Evolutionary conservation across 2,113 vertebrate species (phyloP).

Genomic region (Lophochroa leadbeateri): DNA sequence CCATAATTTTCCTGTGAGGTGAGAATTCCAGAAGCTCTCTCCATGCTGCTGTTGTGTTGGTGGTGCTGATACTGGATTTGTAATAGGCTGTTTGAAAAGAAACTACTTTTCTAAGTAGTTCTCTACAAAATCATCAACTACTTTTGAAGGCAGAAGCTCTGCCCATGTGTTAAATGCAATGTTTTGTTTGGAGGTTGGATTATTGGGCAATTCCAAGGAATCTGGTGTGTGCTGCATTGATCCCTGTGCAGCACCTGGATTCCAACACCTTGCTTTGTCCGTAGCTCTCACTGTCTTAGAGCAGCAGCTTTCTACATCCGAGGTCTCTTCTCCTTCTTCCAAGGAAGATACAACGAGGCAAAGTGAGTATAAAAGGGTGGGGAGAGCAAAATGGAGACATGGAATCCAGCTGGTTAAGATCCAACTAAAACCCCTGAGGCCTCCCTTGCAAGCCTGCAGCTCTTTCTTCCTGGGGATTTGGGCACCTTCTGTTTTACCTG

Average conservation of each 20-base stretch:
- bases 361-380: slow-evolving; percentile 81
- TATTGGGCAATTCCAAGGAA: not conserved
- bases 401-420: not conserved
- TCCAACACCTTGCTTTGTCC: not conserved
- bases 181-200: not conserved
- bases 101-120: too few relatives aligned
- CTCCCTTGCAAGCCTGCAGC: not conserved
- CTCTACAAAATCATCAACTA: not conserved
- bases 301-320: slow-evolving; percentile 97
- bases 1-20: slow-evolving; percentile 98
- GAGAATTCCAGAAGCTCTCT: slow-evolving; percentile 21
- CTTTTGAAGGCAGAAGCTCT: not conserved
- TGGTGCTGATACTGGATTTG: not conserved
- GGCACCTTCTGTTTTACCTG: not conserved
- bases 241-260: not conserved
- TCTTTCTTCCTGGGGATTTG: not conserved
- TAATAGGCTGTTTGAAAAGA: not conserved
- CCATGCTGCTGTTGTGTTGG: not conserved
- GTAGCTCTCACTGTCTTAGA: slow-evolving; percentile 93
- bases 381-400: not conserved
- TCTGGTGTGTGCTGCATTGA: not conserved
- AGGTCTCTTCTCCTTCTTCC: slow-evolving; percentile 97
- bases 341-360: slow-evolving; percentile 97
- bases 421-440: not conserved
- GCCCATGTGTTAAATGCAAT: accelerated